Evolutionary conservation across 2,797 vertebrate genomes (phyloP).

Genomic region (Tapera naevia): DNA sequence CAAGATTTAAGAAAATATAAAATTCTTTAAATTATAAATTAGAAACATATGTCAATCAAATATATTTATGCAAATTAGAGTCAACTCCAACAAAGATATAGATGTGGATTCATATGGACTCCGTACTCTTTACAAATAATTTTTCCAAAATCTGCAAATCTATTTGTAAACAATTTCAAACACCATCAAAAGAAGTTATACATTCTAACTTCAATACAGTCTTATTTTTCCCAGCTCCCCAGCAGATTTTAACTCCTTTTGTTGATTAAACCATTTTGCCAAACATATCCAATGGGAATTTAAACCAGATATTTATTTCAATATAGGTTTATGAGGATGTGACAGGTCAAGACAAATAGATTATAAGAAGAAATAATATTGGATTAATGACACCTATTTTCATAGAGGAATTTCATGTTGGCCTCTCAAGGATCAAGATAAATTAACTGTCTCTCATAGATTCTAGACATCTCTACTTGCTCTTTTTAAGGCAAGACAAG

Average conservation of each 20-base stretch:
- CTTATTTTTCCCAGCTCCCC: not conserved
- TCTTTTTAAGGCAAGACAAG: not conserved
- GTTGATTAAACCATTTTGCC: not conserved
- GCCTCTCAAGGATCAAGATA: not conserved
- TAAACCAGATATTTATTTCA: conserved; percentile 5
- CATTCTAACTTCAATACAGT: not conserved
- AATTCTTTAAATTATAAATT: not conserved
- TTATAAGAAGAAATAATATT: not conserved
- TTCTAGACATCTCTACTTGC: not conserved
- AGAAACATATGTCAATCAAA: not conserved
- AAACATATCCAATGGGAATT: not conserved
- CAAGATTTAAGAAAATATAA: not conserved
- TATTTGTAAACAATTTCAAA: not conserved
- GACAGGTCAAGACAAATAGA: not conserved
- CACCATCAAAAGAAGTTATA: not conserved
- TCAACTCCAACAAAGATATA: not conserved
- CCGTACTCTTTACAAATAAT: not conserved
- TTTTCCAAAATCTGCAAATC: not conserved
- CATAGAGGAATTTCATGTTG: not conserved
- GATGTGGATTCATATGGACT: not conserved
- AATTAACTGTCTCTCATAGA: not conserved
- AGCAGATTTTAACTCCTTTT: not conserved
- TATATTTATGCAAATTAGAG: not conserved
- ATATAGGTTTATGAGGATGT: not conserved
- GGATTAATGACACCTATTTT: not conserved